phyloP scores from a whole-genome alignment of 2,113 vertebrate genomes.

The Furnarius figulus region DNA sequence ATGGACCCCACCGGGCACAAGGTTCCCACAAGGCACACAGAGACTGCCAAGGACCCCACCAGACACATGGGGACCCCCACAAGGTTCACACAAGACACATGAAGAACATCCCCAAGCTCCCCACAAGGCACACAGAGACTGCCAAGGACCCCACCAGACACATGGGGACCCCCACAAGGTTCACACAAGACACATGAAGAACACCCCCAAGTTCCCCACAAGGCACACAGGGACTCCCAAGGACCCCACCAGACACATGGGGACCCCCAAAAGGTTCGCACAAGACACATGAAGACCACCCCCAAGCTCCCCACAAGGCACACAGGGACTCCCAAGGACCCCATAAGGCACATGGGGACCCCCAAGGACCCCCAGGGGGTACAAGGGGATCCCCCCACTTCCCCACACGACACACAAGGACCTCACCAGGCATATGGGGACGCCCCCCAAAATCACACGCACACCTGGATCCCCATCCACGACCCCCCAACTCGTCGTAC shows the following conservation, averaged over 20 bases:
- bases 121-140: background rate
- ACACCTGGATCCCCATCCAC: background rate
- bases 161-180: too few relatives aligned
- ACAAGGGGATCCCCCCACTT: too few relatives aligned
- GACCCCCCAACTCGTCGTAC: background rate
- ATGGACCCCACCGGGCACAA: background rate
- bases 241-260: background rate
- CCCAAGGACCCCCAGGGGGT: background rate
- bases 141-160: background rate
- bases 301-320: background rate
- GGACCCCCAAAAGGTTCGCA: background rate
- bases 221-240: too few relatives aligned
- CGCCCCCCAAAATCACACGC: too few relatives aligned
- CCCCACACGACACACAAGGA: background rate
- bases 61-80: background rate
- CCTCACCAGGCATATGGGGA: background rate
- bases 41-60: background rate
- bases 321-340: background rate
- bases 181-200: too few relatives aligned
- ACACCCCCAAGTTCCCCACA: too few relatives aligned
- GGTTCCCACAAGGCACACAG: too few relatives aligned
- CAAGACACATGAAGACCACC: background rate
- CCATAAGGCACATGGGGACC: background rate
- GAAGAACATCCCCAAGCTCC: too few relatives aligned
- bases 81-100: background rate